These are phyloP conservation scores for Ormyrus labotus DNA, from an alignment of 2,888 invertebrate genomes.

Conservation along the genomic window DNA sequence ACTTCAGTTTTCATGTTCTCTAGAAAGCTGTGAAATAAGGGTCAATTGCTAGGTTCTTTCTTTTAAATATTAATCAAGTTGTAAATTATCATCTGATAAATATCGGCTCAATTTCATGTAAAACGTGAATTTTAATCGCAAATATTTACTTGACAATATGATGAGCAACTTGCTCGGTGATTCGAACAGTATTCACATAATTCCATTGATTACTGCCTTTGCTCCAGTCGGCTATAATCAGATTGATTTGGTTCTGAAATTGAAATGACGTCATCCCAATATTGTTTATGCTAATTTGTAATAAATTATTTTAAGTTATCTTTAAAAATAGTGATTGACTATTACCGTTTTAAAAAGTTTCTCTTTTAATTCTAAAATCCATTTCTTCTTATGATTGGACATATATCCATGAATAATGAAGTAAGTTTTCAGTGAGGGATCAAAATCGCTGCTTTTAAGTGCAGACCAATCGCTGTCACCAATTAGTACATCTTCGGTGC, in stretches of 20 bases:
- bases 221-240: constrained; percentile 27
- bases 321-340: not conserved
- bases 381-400: not conserved
- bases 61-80: too few species aligned
- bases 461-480: constrained; percentile 4
- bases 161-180: not conserved
- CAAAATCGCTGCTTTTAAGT: not conserved
- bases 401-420: constrained; percentile 14
- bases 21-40: too few species aligned
- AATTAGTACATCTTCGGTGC: not conserved
- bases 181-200: constrained; percentile 15
- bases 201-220: constrained; percentile 11
- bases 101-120: too few species aligned
- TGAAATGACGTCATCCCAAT: not conserved
- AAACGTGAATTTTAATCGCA: too few species aligned
- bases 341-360: constrained; percentile 13
- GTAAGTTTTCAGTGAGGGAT: not conserved
- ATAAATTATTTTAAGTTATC: not conserved
- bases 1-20: too few species aligned
- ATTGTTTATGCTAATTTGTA: not conserved
- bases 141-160: constrained; percentile 2
- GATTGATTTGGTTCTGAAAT: constrained; percentile 1
- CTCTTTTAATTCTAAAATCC: not conserved
- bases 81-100: too few species aligned
- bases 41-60: too few species aligned